Evolutionary conservation across 2,888 invertebrate genomes (phyloP).

Genomic region (Lysandra bellargus): DNA sequence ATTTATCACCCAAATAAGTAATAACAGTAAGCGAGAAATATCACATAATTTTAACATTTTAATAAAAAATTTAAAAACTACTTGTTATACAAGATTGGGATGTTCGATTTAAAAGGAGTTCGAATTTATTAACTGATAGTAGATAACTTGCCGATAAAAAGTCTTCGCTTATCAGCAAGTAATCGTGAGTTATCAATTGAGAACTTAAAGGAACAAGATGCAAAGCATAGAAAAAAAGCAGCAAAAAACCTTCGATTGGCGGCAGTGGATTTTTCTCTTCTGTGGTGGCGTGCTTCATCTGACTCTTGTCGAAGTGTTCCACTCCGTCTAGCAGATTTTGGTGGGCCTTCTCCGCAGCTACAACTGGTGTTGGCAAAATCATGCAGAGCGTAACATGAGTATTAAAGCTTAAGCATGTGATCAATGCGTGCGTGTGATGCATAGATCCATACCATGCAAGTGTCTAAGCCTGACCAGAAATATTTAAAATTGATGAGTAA

Average conservation of each 20-base stretch:
- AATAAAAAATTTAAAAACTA: not conserved
- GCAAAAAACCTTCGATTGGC: conserved; percentile 83
- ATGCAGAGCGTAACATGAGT: conserved; percentile 59
- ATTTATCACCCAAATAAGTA: too few species aligned
- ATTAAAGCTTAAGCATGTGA: conserved; percentile 33
- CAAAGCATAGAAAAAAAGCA: conserved; percentile 39
- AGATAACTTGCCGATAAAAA: not conserved
- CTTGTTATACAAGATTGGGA: not conserved
- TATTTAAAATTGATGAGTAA: not conserved
- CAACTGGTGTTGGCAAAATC: conserved; percentile 79
- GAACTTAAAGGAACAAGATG: conserved; percentile 28
- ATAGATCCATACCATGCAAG: conserved; percentile 81
- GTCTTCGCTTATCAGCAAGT: not conserved
- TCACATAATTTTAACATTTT: not conserved
- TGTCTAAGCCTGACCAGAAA: conserved; percentile 22
- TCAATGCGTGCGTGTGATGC: conserved; percentile 19
- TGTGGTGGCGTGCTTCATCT: conserved; percentile 87
- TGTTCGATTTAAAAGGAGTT: not conserved
- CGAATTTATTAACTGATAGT: not conserved
- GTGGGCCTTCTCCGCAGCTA: conserved; percentile 86
- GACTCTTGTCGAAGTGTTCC: conserved; percentile 86
- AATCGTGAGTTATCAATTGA: not conserved
- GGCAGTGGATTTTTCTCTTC: conserved; percentile 88
- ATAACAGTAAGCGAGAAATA: too few species aligned
- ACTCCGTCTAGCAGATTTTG: conserved; percentile 86